These are phyloP conservation scores for Nylanderia fulva DNA, from an alignment of 1,140 invertebrate genomes.

Conservation along the genomic window DNA sequence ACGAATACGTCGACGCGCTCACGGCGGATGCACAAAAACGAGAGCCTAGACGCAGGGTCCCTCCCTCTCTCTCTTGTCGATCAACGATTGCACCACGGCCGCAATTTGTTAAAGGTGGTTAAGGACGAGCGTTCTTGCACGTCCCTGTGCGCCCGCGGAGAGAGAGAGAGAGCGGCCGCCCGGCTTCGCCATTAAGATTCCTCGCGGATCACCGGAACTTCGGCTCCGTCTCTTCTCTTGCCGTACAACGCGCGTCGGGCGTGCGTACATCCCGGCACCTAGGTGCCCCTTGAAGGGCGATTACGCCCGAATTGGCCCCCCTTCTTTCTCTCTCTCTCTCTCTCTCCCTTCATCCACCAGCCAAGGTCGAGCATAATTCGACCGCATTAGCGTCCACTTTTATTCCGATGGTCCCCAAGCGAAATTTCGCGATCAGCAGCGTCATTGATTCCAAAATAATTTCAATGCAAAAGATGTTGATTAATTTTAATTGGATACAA, in stretches of 20 bases:
- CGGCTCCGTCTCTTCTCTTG: conserved; percentile 60
- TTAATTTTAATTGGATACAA: neutral
- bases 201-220: conserved; percentile 76
- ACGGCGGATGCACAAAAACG: conserved; percentile 63
- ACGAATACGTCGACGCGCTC: conserved; percentile 53
- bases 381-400: conserved; percentile 68
- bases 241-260: conserved; percentile 31
- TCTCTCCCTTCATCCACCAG: conserved; percentile 47
- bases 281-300: conserved; percentile 71
- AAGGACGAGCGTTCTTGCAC: conserved; percentile 75
- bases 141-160: conserved; percentile 53
- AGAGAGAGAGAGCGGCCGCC: conserved; percentile 6
- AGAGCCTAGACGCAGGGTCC: conserved; percentile 63
- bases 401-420: conserved; percentile 11
- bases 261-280: conserved; percentile 62
- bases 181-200: conserved; percentile 77
- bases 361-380: conserved; percentile 71
- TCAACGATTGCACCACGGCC: conserved; percentile 68
- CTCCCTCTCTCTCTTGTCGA: conserved; percentile 47
- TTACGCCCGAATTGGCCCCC: conserved; percentile 70
- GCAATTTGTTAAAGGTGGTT: conserved; percentile 77
- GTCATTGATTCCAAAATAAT: neutral
- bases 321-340: no score
- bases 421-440: conserved; percentile 8
- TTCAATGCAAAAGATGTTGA: neutral